Evolutionary conservation across 2,113 vertebrate species (phyloP).

Genomic region (Brachyhypopomus occidentalis): DNA sequence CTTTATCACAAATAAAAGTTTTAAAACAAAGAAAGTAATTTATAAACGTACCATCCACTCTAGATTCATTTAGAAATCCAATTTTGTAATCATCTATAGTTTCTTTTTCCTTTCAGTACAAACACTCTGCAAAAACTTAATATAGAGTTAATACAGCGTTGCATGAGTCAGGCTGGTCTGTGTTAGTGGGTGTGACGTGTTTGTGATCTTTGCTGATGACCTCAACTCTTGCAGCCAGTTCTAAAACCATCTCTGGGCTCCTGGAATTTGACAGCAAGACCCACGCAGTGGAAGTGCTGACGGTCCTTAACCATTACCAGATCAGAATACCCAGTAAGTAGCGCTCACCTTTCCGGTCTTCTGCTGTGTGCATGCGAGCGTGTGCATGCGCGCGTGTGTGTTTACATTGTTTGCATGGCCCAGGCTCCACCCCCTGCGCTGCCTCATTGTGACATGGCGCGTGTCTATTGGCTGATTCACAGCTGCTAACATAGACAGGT

Average conservation of each 20-base stretch:
- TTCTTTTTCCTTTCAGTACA: no score
- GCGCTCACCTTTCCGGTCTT: not conserved
- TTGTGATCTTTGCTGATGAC: not conserved
- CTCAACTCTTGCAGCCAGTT: slow-evolving; percentile 77
- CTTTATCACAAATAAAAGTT: not conserved
- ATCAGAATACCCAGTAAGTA: slow-evolving; percentile 96
- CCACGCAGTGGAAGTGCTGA: slow-evolving; percentile 93
- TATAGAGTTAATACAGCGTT: not conserved
- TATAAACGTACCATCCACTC: not conserved
- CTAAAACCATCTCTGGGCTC: slow-evolving; percentile 93
- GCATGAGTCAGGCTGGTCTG: not conserved
- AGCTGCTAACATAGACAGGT: not conserved
- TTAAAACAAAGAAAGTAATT: not conserved
- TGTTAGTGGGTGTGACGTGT: not conserved
- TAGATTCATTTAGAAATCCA: not conserved
- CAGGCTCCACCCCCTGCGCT: not conserved
- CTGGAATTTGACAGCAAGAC: slow-evolving; percentile 96
- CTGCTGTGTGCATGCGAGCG: not conserved
- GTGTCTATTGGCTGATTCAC: not conserved
- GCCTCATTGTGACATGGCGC: not conserved
- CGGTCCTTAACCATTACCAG: slow-evolving; percentile 97
- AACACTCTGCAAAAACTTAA: not conserved
- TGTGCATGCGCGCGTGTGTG: no score
- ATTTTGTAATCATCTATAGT: no score
- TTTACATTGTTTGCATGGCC: not conserved